Percentiles rank a stretch among this genome's conserved stretches.
Evolutionary conservation across 2,113 vertebrate species (phyloP).

Genomic region (Campylorhamphus procurvoides): DNA sequence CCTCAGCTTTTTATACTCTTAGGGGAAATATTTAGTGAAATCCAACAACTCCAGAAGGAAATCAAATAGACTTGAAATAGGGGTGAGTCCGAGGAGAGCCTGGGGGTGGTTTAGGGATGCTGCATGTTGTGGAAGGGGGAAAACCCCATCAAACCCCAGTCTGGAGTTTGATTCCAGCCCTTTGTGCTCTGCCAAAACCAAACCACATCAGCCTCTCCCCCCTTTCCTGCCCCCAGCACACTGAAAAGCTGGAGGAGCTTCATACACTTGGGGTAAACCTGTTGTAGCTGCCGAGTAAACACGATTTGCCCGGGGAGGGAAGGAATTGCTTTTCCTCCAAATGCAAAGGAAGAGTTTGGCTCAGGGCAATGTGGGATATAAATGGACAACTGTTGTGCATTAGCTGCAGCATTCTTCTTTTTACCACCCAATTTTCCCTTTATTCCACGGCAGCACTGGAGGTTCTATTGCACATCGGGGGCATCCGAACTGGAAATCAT

Average conservation of each 20-base stretch:
- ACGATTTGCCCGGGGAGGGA: conserved; percentile 15
- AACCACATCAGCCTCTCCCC: not conserved
- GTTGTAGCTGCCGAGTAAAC: conserved; percentile 49
- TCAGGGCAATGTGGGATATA: conserved; percentile 68
- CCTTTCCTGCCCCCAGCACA: not conserved
- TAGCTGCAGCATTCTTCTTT: conserved; percentile 71
- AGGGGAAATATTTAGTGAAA: not conserved
- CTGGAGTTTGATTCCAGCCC: not conserved
- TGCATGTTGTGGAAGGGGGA: rapidly evolving
- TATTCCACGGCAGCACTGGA: conserved; percentile 31
- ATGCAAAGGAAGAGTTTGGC: conserved; percentile 73
- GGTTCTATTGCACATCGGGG: conserved; percentile 14
- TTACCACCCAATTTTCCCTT: conserved; percentile 67
- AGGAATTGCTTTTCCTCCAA: conserved; percentile 51
- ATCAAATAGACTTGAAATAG: not conserved
- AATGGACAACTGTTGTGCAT: conserved; percentile 71
- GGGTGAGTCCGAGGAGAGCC: not conserved
- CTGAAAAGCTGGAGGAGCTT: not conserved
- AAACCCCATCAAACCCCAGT: rapidly evolving
- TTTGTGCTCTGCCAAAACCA: conserved; percentile 6
- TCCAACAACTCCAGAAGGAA: not conserved
- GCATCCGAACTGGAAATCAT: conserved; percentile 77
- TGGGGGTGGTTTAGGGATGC: rapidly evolving
- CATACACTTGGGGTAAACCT: conserved; percentile 50
- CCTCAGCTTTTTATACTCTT: rapidly evolving